Conservation (phyloP, 2,888 invertebrate species). For the Timandra comae region DNA sequence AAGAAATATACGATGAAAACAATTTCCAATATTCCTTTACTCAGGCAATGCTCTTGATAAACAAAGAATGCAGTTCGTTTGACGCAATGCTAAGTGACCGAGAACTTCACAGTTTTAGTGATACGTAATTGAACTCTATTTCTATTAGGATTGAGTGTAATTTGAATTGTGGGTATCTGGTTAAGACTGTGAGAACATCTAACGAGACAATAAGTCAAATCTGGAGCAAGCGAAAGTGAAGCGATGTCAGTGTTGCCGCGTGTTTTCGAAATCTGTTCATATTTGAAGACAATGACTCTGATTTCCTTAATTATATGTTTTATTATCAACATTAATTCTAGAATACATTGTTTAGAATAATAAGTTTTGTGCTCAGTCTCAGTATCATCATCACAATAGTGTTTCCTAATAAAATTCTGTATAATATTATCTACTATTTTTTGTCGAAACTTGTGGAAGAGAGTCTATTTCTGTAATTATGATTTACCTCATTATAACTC, state of each 20-base stretch:
- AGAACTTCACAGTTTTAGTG: constrained; percentile 16
- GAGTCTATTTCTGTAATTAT: no score
- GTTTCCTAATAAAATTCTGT: no score
- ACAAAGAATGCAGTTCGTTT: constrained; percentile 17
- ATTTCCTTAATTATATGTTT: background rate
- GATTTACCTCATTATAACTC: no score
- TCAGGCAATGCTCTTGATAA: constrained; percentile 13
- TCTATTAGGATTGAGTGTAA: constrained; percentile 11
- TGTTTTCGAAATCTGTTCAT: constrained; percentile 24
- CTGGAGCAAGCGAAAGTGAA: constrained; percentile 50
- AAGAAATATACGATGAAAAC: no score
- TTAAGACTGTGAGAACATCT: constrained; percentile 25
- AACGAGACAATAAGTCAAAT: constrained; percentile 33
- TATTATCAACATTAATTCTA: no score
- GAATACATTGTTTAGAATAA: no score
- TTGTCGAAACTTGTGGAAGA: no score
- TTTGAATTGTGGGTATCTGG: constrained; percentile 16
- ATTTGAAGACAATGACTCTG: constrained; percentile 10
- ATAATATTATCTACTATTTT: no score
- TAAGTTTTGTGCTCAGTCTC: no score
- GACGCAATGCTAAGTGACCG: constrained; percentile 22
- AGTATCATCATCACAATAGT: no score
- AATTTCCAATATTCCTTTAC: background rate
- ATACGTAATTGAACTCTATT: constrained; percentile 13
- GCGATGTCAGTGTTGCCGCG: constrained; percentile 27